Conservation (phyloP, 2,797 vertebrate species). For the Odontamblyopus lacepedii region DNA sequence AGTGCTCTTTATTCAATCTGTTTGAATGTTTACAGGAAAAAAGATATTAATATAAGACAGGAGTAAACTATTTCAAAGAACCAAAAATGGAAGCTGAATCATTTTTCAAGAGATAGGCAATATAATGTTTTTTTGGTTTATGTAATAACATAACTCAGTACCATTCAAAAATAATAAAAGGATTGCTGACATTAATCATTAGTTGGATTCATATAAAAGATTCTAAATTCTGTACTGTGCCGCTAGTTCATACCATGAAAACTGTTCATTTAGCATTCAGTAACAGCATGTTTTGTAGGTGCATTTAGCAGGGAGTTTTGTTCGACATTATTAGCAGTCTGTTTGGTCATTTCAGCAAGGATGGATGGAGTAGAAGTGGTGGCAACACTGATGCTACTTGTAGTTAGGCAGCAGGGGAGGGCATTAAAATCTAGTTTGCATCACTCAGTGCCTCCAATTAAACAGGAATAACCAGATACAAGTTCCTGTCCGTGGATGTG, state of each 20-base stretch:
- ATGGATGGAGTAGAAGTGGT: conserved; percentile 60
- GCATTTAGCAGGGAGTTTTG: conserved; percentile 36
- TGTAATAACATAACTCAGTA: neutral
- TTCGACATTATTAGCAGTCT: conserved; percentile 46
- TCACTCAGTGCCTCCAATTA: conserved; percentile 82
- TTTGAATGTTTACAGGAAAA: conserved; percentile 74
- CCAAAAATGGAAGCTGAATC: conserved; percentile 25
- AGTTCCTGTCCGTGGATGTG: conserved; percentile 76
- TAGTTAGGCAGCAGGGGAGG: conserved; percentile 75
- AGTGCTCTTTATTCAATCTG: conserved; percentile 81
- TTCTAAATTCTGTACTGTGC: neutral
- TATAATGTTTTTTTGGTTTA: neutral
- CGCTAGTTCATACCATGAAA: conserved; percentile 22
- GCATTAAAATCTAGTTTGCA: conserved; percentile 79
- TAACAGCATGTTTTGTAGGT: conserved; percentile 40
- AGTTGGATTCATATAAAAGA: neutral
- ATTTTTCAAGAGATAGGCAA: neutral
- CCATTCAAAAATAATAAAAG: neutral
- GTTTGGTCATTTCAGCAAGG: conserved; percentile 65
- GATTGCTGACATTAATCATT: neutral
- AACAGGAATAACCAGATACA: conserved; percentile 80
- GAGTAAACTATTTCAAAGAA: conserved; percentile 45
- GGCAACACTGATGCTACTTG: conserved; percentile 68
- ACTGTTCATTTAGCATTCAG: conserved; percentile 41
- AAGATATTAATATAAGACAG: conserved; percentile 58